Percentiles rank a stretch among this genome's conserved stretches.
Evolutionary conservation across 2,888 invertebrate genomes (phyloP).

Genomic region (Athalia cordata): DNA sequence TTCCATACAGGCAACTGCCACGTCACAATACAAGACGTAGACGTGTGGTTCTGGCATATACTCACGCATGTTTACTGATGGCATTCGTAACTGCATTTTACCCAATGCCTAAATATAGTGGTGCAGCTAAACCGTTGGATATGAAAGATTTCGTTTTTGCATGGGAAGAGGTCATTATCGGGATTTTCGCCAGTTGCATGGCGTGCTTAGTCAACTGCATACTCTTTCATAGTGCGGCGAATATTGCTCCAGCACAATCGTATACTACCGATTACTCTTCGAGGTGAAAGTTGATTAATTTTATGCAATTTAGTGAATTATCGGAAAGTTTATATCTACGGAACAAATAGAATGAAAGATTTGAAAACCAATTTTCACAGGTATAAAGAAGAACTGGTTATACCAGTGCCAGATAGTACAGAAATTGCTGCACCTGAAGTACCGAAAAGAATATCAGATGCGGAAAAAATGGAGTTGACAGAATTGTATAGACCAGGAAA

Average conservation of each 20-base stretch:
- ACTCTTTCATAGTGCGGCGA: conserved; percentile 17
- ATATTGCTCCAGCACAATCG: conserved; percentile 42
- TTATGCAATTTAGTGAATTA: not conserved
- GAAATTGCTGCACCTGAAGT: not conserved
- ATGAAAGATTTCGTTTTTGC: not conserved
- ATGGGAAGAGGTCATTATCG: conserved; percentile 31
- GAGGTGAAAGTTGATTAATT: conserved; percentile 17
- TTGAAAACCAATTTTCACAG: conserved; percentile 2
- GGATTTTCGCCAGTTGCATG: conserved; percentile 21
- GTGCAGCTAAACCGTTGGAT: not conserved
- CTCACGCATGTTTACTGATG: conserved; percentile 38
- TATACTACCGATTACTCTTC: conserved; percentile 35
- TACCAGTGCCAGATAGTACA: conserved; percentile 24
- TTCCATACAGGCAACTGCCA: conserved; percentile 13
- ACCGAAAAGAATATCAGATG: not conserved
- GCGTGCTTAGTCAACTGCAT: conserved; percentile 27
- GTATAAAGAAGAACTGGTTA: conserved; percentile 33
- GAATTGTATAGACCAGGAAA: conserved; percentile 6
- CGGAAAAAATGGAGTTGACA: conserved; percentile 1
- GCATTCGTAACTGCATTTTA: conserved; percentile 40
- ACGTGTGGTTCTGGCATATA: conserved; percentile 33
- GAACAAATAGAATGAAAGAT: too few species aligned
- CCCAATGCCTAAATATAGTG: conserved; percentile 18
- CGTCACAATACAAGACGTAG: conserved; percentile 38
- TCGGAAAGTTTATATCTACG: not conserved